Conservation (phyloP, 2,113 vertebrate species). For the Felis chaus region DNA sequence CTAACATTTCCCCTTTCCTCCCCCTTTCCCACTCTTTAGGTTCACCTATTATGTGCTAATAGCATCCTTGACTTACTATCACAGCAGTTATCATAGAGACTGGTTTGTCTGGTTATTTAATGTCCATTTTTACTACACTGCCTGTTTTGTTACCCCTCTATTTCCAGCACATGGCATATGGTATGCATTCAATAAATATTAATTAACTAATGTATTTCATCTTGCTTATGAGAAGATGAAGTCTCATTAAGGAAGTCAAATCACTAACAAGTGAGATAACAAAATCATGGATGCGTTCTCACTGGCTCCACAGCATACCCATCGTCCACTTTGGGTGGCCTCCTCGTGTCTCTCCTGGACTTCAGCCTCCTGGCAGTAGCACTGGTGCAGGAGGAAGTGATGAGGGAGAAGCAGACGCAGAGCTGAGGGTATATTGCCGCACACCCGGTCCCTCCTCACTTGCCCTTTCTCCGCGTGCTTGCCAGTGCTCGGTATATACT, state of each 20-base stretch:
- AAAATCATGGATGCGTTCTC: not conserved
- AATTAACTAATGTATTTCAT: not conserved
- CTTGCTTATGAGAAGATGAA: not conserved
- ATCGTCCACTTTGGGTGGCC: rapidly evolving
- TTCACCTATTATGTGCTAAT: not conserved
- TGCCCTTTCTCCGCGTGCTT: not conserved
- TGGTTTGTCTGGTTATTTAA: not conserved
- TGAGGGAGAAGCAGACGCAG: too few species aligned
- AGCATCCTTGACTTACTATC: not conserved
- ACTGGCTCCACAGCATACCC: not conserved
- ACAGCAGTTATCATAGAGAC: not conserved
- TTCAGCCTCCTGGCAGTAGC: not conserved
- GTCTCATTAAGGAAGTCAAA: not conserved
- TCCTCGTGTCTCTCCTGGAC: not conserved
- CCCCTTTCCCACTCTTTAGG: not conserved
- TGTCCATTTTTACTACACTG: not conserved
- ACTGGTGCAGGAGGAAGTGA: not conserved
- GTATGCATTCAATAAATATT: not conserved
- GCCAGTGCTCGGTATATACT: not conserved
- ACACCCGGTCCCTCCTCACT: not conserved
- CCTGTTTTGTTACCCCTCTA: not conserved
- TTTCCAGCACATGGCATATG: not conserved
- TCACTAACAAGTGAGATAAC: not conserved
- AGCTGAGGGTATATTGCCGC: not conserved
- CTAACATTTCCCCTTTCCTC: not conserved